Evolutionary conservation across 2,797 vertebrate genomes (phyloP), one percentile per base, ranked within the genome.

Genomic region (Pelobates cultripes): DNA sequence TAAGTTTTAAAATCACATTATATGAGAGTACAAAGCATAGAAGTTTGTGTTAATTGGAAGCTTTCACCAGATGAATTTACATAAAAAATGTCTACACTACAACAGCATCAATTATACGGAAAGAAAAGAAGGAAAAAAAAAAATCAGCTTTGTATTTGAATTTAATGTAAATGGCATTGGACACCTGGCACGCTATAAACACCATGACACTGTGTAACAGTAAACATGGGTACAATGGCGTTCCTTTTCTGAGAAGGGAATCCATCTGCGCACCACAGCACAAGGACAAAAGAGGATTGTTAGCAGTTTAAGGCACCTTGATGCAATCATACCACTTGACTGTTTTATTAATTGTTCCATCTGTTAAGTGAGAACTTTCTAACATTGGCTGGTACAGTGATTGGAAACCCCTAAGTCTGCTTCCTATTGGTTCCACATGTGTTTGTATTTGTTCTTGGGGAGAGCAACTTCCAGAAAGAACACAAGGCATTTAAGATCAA

Each of bases 381-480:
- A 91, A 92, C 88, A 91, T 89, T 89, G 88, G 90, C 88, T 92
- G 90, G 89, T 91, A 91, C 86, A 79, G 87, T 2, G 44, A 90
- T 91, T 87, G 91, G 90, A 89, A 92, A 90, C 85, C 90, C 88
- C 86, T 89, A 88, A 83, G 88, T 93, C 93, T 94, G 93, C 90
- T 92, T 94, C 89, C 92, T 94, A 92, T 95, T 92, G 93, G 94
- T 94, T 94, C 92, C 94, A 94, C 93, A 93, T 94, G 91, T 94
- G 93, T 93, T 93, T 93, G 89, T 90, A 81, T 94, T 94, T 93
- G 90, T 93, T 92, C 92, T 93, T 91, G 92, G 92, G 89, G 87
- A 92, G 89, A 87, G 89, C 85, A 90, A 92, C 93, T 94, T 94
- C 93, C 91, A 92, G 89, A 84, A 83, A 91, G 91, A 93, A 92